phyloP scores from a whole-genome alignment of 2,113 vertebrate genomes.

The Xiphias gladius region DNA sequence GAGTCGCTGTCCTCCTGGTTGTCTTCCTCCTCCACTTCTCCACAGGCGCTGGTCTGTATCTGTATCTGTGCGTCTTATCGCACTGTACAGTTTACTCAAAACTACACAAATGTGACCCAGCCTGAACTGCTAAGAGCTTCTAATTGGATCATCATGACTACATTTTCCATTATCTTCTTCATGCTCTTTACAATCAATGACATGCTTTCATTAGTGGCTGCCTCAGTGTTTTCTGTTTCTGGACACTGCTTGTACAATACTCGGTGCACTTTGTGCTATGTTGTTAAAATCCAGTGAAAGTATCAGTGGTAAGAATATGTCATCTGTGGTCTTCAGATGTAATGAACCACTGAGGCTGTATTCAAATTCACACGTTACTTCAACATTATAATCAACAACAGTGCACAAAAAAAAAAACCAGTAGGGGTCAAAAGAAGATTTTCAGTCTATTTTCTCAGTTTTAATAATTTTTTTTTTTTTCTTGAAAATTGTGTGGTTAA shows the following conservation, averaged over 20 bases:
- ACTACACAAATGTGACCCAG: conserved; percentile 24
- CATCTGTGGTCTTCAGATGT: background rate
- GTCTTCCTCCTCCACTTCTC: conserved; percentile 46
- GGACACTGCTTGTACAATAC: background rate
- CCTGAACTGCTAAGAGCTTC: conserved; percentile 7
- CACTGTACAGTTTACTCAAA: conserved; percentile 52
- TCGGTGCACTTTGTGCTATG: background rate
- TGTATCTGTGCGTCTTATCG: conserved; percentile 59
- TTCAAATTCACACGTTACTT: conserved; percentile 23
- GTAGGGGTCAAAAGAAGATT: background rate
- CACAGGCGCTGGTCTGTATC: conserved; percentile 61
- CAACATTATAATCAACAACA: background rate
- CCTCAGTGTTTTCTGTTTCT: background rate
- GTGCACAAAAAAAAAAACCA: background rate
- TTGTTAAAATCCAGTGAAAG: background rate
- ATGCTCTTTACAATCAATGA: conserved; percentile 12
- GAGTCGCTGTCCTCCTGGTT: conserved; percentile 75
- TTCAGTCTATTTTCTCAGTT: background rate
- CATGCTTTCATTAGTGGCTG: background rate
- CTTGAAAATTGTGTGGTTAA: background rate
- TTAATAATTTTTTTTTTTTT: conserved; percentile 1
- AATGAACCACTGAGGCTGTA: background rate
- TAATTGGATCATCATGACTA: conserved; percentile 54
- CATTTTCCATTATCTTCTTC: conserved; percentile 27
- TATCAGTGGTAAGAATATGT: background rate